Base-by-base conservation (phyloP, 2,888 invertebrate genomes). In the Hypolimnas misippus region DNA sequence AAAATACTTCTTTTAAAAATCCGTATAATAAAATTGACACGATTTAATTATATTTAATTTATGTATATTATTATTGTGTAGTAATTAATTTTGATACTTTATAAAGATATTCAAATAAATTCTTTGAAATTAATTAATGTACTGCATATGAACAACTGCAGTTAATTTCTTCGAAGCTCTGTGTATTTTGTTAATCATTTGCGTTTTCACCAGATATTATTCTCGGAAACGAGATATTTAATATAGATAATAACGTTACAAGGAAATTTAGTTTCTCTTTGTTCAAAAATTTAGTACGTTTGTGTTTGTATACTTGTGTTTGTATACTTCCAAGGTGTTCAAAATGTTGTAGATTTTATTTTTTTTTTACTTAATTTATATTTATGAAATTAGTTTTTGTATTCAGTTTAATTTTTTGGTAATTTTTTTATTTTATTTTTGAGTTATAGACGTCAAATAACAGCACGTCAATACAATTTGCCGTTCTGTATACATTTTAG, bases 221-320 rank as follows among this genome's bases (percentile, higher is more conserved):
- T 63, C 69, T 66, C 57, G 67, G 65, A 69, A 70, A 62, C 57
- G 65, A 62, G 67, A 65, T 63, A 57, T 63, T 62, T 63, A 29
- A 67, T 65, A 55, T 62, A 62, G 53, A 58, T 58, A 57, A 42
- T 25, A 58, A 31, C 40, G 14, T 51, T 58, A 42, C 51, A 51
- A 54, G 14, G 53, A 58, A 58, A 62, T 58, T 62, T 59, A 62
- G 49, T 29, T 62, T 42, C 44, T 54, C 59, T 59, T 42, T 29
- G 50, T 53, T 49, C 8, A 10, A n/a, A 46, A 46, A 44, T 40
- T 17, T 7, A 10, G n/a, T n/a, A 49, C 5, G 3, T 29, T 29
- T 60, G 40, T 60, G 58, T 59, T 25, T 50, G n/a, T n/a, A n/a
- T n/a, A 53, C 52, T 51, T 31, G 51, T 46, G 35, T n/a, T 42